phyloP scores from a whole-genome alignment of 2,888 invertebrate species.

The Globia sparganii region DNA sequence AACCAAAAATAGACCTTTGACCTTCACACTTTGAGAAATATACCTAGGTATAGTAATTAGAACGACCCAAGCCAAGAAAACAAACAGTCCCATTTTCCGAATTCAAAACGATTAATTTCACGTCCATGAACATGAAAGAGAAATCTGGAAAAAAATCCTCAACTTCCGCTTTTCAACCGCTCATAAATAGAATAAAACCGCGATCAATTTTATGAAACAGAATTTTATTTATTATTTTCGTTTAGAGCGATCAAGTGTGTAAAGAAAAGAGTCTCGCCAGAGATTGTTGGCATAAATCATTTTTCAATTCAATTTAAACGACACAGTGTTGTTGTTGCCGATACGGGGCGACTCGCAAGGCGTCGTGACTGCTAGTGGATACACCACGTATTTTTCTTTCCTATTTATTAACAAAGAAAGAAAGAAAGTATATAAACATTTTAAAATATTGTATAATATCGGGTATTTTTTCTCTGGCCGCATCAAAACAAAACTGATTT shows the following conservation, averaged over 20 bases:
- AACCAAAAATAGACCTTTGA: background rate
- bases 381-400: conserved; percentile 60
- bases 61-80: conserved; percentile 7
- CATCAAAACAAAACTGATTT: conserved; percentile 45
- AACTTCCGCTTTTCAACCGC: conserved; percentile 70
- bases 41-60: background rate
- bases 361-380: conserved; percentile 68
- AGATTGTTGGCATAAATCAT: conserved; percentile 88
- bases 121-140: conserved; percentile 6
- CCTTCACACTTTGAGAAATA: background rate
- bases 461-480: conserved; percentile 7
- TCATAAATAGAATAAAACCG: conserved; percentile 73
- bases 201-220: conserved; percentile 78
- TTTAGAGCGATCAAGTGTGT: conserved; percentile 82
- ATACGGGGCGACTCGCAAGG: conserved; percentile 70
- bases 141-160: conserved; percentile 51
- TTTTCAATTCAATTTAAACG: conserved; percentile 89
- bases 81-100: conserved; percentile 6
- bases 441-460: background rate
- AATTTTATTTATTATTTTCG: conserved; percentile 82
- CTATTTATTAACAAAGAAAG: conserved; percentile 59
- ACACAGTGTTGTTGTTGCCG: conserved; percentile 85
- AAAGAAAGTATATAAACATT: background rate
- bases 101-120: conserved; percentile 29
- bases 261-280: conserved; percentile 83